Percentiles rank a stretch among this genome's conserved stretches.
Evolutionary conservation across 2,797 vertebrate genomes (phyloP).

Genomic region (Hypotaenidia philippensis): DNA sequence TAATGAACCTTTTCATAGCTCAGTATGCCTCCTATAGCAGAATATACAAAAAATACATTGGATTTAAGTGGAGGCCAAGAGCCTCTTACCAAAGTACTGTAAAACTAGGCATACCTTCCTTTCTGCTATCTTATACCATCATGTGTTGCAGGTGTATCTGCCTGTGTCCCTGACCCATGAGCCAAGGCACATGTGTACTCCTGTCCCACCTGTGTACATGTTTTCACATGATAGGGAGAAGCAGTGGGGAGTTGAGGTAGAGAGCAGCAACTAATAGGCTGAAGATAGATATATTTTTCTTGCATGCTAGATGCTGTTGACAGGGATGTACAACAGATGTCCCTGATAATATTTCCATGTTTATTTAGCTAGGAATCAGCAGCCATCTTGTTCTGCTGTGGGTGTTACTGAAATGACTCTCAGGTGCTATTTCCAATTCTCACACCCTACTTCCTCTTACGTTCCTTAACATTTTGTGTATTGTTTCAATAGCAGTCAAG

Average conservation of each 20-base stretch:
- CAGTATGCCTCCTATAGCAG: neutral
- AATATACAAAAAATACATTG: neutral
- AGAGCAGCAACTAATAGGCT: neutral
- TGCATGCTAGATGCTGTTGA: neutral
- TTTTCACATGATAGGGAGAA: neutral
- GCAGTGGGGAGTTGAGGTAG: rapidly evolving
- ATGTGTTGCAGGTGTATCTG: neutral
- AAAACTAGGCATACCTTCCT: rapidly evolving
- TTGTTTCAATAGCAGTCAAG: neutral
- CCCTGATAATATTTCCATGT: neutral
- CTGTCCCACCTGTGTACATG: rapidly evolving
- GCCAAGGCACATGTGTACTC: rapidly evolving
- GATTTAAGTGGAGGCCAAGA: neutral
- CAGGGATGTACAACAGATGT: neutral
- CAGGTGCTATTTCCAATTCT: neutral
- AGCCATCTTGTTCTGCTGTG: neutral
- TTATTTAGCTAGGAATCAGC: neutral
- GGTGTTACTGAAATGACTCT: neutral
- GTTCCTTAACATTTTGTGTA: neutral
- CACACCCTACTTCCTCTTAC: neutral
- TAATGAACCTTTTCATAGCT: neutral
- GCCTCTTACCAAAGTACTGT: neutral
- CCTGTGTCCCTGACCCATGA: neutral
- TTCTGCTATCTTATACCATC: neutral
- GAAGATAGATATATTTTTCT: neutral